A percentile compares a stretch with the other conserved stretches of the same genome.
Conservation (phyloP, 2,797 vertebrate genomes). For the Parambassis ranga region DNA sequence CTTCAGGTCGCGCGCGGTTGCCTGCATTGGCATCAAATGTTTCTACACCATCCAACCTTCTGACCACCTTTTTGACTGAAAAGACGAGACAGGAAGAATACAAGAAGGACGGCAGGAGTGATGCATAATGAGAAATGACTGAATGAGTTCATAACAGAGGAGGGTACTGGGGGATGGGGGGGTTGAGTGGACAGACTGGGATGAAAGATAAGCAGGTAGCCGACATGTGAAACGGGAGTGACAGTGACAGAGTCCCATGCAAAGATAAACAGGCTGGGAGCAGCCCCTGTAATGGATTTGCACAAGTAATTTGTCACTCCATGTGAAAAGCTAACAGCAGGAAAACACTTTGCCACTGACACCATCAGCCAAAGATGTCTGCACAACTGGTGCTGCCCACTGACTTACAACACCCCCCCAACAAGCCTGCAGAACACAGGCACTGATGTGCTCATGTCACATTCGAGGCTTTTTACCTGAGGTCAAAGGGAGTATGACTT, state of each 20-base stretch:
- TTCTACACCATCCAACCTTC: not conserved
- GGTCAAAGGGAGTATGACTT: not conserved
- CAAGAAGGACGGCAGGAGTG: not conserved
- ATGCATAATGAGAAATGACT: slow-evolving; percentile 54
- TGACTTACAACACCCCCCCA: not conserved
- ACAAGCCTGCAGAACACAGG: not conserved
- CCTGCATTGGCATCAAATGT: slow-evolving; percentile 8
- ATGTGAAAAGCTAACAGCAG: slow-evolving; percentile 65
- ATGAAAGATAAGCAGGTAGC: slow-evolving; percentile 53
- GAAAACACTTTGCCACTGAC: slow-evolving; percentile 54
- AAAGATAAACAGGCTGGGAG: slow-evolving; percentile 58
- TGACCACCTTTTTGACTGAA: not conserved
- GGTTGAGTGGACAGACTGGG: slow-evolving; percentile 16
- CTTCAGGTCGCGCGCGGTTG: not conserved
- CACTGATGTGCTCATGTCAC: not conserved
- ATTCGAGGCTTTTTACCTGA: not conserved
- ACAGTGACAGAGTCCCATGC: slow-evolving; percentile 66
- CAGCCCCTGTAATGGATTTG: slow-evolving; percentile 59
- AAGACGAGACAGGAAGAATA: not conserved
- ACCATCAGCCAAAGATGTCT: slow-evolving; percentile 51
- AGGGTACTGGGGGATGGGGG: not conserved
- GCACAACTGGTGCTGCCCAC: slow-evolving; percentile 10
- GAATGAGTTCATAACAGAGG: slow-evolving; percentile 52
- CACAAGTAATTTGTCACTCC: slow-evolving; percentile 70
- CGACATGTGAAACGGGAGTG: slow-evolving; percentile 45